Evolutionary conservation across 2,888 invertebrate genomes (phyloP).

Genomic region (Matsumyia berberina): DNA sequence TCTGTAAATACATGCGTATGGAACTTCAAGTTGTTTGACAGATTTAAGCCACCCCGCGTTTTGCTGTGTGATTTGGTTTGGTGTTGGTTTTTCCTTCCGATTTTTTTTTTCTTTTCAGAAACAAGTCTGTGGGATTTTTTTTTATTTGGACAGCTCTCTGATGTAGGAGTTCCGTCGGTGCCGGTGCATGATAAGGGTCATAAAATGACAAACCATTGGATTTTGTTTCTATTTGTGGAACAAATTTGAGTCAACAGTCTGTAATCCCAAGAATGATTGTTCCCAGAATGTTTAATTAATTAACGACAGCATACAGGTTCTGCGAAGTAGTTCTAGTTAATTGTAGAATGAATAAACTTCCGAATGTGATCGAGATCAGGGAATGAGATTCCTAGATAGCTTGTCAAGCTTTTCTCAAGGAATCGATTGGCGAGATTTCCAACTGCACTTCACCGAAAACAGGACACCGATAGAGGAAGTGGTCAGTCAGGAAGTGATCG

Average conservation of each 20-base stretch:
- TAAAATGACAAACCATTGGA: constrained; percentile 15
- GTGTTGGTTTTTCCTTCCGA: constrained; percentile 43
- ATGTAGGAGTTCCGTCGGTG: constrained; percentile 12
- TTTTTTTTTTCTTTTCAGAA: background rate
- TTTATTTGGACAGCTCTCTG: constrained; percentile 1
- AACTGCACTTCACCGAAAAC: no score
- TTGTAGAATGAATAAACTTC: background rate
- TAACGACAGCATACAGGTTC: background rate
- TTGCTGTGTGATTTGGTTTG: background rate
- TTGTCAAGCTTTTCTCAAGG: no score
- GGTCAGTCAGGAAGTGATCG: no score
- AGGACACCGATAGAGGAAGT: no score
- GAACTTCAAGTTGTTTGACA: constrained; percentile 33
- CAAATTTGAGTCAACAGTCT: constrained; percentile 22
- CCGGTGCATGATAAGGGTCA: constrained; percentile 8
- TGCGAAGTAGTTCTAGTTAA: background rate
- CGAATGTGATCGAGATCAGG: no score
- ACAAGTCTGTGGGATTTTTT: constrained; percentile 6
- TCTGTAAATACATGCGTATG: background rate
- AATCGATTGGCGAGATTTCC: no score
- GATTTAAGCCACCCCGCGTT: constrained; percentile 35
- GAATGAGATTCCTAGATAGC: no score
- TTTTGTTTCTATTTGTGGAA: constrained; percentile 29
- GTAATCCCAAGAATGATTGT: background rate
- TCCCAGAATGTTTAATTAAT: constrained; percentile 9